These are phyloP conservation scores for Rhabdornis inornatus DNA, from an alignment of 2,113 vertebrate genomes.

Conservation along the genomic window DNA sequence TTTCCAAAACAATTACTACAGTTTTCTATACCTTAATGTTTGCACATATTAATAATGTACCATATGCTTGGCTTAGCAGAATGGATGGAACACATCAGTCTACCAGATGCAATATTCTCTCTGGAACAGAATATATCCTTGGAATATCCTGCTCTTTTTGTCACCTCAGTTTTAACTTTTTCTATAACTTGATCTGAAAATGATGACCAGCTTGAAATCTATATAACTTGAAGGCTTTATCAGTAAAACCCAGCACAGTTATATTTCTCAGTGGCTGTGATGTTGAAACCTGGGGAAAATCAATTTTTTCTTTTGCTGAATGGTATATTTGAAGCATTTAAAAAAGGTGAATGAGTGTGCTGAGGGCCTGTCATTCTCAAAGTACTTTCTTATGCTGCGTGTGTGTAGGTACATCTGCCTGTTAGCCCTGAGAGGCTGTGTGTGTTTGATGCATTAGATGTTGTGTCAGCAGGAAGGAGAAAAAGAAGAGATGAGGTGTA, in stretches of 20 bases:
- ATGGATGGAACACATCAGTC: neutral
- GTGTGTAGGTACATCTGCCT: conserved; percentile 40
- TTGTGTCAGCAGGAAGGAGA: conserved; percentile 40
- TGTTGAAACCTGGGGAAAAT: conserved; percentile 50
- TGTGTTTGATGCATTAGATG: conserved; percentile 49
- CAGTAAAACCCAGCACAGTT: conserved; percentile 44
- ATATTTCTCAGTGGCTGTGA: conserved; percentile 27
- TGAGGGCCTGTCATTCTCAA: conserved; percentile 19
- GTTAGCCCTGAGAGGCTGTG: conserved; percentile 31
- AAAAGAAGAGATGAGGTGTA: conserved; percentile 17
- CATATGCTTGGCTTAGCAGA: neutral
- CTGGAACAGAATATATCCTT: neutral
- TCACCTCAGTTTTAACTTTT: conserved; percentile 48
- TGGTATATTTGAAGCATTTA: conserved; percentile 49
- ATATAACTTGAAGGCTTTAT: conserved; percentile 40
- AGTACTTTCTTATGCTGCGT: conserved; percentile 35
- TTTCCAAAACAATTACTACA: neutral
- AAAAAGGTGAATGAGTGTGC: conserved; percentile 43
- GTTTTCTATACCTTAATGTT: neutral
- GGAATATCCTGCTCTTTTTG: conserved; percentile 20
- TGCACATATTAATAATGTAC: neutral
- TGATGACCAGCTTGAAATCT: conserved; percentile 41
- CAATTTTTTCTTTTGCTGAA: conserved; percentile 48
- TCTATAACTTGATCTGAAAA: conserved; percentile 52
- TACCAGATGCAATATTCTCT: neutral